A percentile compares a stretch with the other conserved stretches of the same genome.
Evolutionary conservation across 37 sponge, comb jelly and placozoan genomes (phyloP).

Genomic region (Haliclona indistincta): DNA sequence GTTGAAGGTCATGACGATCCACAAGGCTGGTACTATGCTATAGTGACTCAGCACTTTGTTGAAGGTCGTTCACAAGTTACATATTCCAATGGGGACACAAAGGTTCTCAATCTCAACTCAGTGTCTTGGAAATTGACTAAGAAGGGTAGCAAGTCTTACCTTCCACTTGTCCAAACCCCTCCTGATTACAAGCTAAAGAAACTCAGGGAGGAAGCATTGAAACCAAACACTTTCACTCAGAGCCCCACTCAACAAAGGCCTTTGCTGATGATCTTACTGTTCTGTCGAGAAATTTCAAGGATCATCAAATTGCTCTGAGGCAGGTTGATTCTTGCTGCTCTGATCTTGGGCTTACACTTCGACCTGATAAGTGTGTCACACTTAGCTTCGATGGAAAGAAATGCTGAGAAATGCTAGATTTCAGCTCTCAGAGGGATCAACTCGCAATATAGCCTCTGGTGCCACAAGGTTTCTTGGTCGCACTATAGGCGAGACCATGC

Average conservation of each 20-base stretch:
- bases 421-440: not conserved
- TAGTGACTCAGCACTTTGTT: not conserved
- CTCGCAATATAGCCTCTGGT: conserved; percentile 4
- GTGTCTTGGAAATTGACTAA: not conserved
- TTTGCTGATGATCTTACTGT: conserved; percentile 15
- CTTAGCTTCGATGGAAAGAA: no score
- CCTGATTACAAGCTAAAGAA: not conserved
- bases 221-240: conserved; percentile 5
- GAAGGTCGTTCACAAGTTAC: not conserved
- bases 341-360: conserved; percentile 17
- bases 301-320: conserved; percentile 17
- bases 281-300: not conserved
- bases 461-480: conserved; percentile 23
- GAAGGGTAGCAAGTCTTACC: not conserved
- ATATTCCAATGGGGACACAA: not conserved
- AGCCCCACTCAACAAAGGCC: conserved; percentile 9
- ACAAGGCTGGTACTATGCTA: not conserved
- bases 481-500: not conserved
- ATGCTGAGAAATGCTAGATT: not conserved
- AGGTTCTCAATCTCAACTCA: not conserved
- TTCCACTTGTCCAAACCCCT: not conserved
- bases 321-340: conserved; percentile 4
- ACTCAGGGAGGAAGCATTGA: not conserved
- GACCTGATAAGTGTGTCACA: conserved; percentile 36
- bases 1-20: not conserved